Evolutionary conservation across 2,888 invertebrate genomes (phyloP).

Genomic region (Digitonthophagus gazella): DNA sequence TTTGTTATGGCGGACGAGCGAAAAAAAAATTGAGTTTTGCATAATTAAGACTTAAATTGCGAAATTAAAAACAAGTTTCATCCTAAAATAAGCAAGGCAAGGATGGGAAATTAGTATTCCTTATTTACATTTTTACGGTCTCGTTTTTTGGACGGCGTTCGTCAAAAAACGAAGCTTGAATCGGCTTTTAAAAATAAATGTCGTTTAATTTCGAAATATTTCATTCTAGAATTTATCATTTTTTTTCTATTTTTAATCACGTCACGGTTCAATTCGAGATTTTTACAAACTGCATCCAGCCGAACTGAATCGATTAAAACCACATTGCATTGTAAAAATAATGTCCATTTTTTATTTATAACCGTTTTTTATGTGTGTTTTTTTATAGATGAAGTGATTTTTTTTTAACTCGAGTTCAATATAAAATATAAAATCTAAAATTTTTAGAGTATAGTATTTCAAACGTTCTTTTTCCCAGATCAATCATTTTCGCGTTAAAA

Average conservation of each 20-base stretch:
- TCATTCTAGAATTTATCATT: neutral
- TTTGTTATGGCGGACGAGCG: too few relatives aligned
- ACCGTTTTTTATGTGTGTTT: neutral
- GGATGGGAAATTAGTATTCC: neutral
- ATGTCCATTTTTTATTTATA: neutral
- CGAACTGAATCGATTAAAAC: neutral
- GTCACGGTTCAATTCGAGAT: neutral
- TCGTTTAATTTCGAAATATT: too few relatives aligned
- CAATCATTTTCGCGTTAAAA: too few relatives aligned
- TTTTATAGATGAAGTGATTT: too few relatives aligned
- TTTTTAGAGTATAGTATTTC: too few relatives aligned
- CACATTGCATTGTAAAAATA: neutral
- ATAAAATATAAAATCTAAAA: too few relatives aligned
- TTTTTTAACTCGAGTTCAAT: too few relatives aligned
- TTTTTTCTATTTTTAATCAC: neutral
- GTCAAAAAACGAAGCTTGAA: neutral
- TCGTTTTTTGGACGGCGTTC: neutral
- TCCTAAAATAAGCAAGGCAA: too few relatives aligned
- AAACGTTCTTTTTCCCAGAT: too few relatives aligned
- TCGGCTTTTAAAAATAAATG: too few relatives aligned
- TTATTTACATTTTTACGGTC: neutral
- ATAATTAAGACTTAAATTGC: neutral
- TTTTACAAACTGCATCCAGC: neutral
- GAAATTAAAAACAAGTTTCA: neutral
- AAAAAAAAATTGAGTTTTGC: too few relatives aligned